Percentiles rank a stretch among this genome's conserved stretches.
phyloP scores from a whole-genome alignment of 1,140 invertebrate genomes.

The Lithobius niger region DNA sequence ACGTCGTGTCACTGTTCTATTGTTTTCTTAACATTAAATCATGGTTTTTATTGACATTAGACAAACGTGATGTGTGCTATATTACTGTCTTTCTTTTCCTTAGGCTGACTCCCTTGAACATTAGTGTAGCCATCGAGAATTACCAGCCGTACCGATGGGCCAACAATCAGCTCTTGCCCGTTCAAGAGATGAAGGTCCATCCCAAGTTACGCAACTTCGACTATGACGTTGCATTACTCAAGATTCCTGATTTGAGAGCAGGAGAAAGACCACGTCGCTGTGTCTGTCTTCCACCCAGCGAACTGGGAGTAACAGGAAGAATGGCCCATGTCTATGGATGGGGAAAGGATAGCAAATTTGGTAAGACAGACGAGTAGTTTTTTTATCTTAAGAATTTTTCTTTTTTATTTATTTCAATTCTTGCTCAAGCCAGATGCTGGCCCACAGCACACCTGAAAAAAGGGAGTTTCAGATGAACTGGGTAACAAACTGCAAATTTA shows the following conservation, averaged over 20 bases:
- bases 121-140: not conserved
- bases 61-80: not conserved
- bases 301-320: not conserved
- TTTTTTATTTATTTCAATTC: too few relatives aligned
- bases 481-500: too few relatives aligned
- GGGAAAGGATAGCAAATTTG: not conserved
- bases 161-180: not conserved
- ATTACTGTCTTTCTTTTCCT: not conserved
- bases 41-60: not conserved
- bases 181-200: not conserved
- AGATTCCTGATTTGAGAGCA: not conserved
- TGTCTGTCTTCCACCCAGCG: not conserved
- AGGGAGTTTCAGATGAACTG: too few relatives aligned
- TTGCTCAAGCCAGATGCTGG: too few relatives aligned
- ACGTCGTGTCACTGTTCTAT: too few relatives aligned
- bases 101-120: not conserved
- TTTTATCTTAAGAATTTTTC: too few relatives aligned
- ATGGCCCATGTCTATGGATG: constrained; percentile 1
- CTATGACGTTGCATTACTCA: not conserved
- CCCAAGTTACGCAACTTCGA: not conserved
- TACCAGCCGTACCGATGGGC: not conserved
- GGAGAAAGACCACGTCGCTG: not conserved
- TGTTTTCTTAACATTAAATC: not conserved
- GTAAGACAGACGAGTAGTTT: too few relatives aligned
- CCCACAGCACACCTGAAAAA: too few relatives aligned